Evolutionary conservation across 2,797 vertebrate genomes (phyloP), one percentile per base, ranked within the genome.

Genomic region (Aldrovandia affinis): DNA sequence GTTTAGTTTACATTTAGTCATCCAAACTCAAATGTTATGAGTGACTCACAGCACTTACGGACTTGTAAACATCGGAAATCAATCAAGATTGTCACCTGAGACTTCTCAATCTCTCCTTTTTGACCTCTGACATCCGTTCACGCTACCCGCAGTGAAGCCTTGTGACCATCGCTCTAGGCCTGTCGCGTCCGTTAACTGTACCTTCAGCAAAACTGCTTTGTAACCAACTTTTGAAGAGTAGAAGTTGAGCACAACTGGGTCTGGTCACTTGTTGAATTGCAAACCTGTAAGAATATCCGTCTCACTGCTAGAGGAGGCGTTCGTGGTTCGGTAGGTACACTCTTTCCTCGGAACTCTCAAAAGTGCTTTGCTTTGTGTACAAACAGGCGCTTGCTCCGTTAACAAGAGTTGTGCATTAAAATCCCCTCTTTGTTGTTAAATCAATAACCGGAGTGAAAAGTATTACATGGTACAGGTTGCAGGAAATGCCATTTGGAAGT

Each of bases 401-500:
- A 80, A 63, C 55, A 61, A 28, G 30, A 81, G 80, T 10, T 25
- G 22, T 33, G 42, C 28, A 81, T 63, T 81, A 63, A 63, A 81
- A 47, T n/a, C 36, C 36, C 36, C 9, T 12, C 55, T 59, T 42
- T 81, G 80, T 47, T 33, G 42, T 81, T 59, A 61, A 61, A 59
- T 81, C 52, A 50, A 59, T 61, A 57, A 1, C 18, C n/a, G 2
- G 39, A 39, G 79, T 59, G 39, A 81, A 59, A 57, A 7, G 20
- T 20, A 81, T 54, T 80, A 52, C 78, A 81, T n/a, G 80, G 57
- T 63, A 65, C 63, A 81, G 55, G 80, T 18, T 39, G 33, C 55
- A 33, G 79, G 52, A 39, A 59, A 81, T 63, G 39, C 18, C 39
- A 28, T 59, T 81, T 59, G 33, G 68, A 70, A 70, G 68, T 33